Base-by-base conservation (phyloP, 2,797 vertebrate genomes). In the Clamator glandarius region DNA sequence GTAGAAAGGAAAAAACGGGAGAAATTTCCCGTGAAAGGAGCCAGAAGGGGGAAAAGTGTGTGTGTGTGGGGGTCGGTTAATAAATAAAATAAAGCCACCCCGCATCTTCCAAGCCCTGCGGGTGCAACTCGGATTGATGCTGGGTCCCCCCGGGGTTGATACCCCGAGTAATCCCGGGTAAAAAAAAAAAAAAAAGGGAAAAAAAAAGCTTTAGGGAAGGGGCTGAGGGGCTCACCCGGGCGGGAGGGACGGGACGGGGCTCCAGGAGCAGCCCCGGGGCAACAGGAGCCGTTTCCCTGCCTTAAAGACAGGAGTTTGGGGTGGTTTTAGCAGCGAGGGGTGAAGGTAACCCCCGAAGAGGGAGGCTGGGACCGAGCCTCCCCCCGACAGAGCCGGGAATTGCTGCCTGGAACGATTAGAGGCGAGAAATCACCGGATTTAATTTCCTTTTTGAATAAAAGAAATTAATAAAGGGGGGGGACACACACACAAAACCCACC, bases 91-190 rank as follows among this genome's bases (percentile, higher is more conserved):
- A 14, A 36, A 8, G 5, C 7, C 52, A 21, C 14, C 7, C 31
- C 11, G n/a, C 18, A 7, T 13, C 4, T 15, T 25, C 25, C 11
- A 29, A 64, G 35, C 0, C 8, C 39, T 0, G 1, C 7, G 31
- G 31, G 23, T 20, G 28, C 61, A 44, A 41, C 33, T 46, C 23
- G 6, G 14, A 1, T 42, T 25, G 26, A 31, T 2, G 9, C 46
- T 33, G 61, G 48, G 35, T 51, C 24, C 42, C 42, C 42, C 42
- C 20, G 11, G 54, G 29, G 11, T 2, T 5, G 36, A n/a, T 55
- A 15, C 35, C 42, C 58, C 15, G 19, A 12, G 4, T 18, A 18
- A 61, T 62, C 79, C 69, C n/a, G n/a, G n/a, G n/a, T n/a, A n/a
- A n/a, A n/a, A n/a, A n/a, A n/a, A n/a, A n/a, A n/a, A n/a, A n/a